Conservation (phyloP, 2,888 invertebrate genomes). For the Marronus borbonicus region DNA sequence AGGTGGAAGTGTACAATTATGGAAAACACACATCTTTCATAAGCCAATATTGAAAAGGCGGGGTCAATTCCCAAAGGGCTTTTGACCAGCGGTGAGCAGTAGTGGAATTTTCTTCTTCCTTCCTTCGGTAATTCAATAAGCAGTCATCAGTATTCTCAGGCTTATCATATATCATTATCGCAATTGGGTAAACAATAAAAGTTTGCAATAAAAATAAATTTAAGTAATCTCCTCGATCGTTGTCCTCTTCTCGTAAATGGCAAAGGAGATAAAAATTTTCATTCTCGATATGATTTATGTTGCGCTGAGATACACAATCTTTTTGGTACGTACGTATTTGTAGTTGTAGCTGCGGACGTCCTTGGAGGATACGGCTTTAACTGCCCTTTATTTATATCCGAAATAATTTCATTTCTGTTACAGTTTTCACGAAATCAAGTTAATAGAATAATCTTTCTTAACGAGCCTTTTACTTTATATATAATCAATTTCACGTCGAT, state of each 20-base stretch:
- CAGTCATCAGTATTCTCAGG: constrained; percentile 62
- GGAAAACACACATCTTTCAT: constrained; percentile 63
- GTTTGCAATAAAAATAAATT: constrained; percentile 44
- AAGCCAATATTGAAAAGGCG: constrained; percentile 64
- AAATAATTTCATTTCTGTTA: constrained; percentile 3
- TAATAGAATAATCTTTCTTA: too few species aligned
- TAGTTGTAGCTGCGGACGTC: constrained; percentile 17
- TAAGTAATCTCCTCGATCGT: constrained; percentile 28
- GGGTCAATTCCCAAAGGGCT: constrained; percentile 59
- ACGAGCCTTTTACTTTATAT: too few species aligned
- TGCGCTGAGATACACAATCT: not conserved
- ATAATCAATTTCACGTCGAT: not conserved
- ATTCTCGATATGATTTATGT: constrained; percentile 38
- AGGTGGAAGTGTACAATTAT: constrained; percentile 51
- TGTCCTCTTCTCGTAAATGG: constrained; percentile 28
- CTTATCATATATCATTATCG: constrained; percentile 60
- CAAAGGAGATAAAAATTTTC: constrained; percentile 31
- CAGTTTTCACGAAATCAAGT: not conserved
- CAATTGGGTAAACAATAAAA: constrained; percentile 49
- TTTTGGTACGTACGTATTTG: too few species aligned
- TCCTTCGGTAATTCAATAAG: constrained; percentile 68
- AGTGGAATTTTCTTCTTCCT: constrained; percentile 60
- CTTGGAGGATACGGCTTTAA: constrained; percentile 4
- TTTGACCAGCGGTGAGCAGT: constrained; percentile 66
- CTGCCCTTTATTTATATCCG: constrained; percentile 1